These are phyloP conservation scores for Drosophila pallidifrons DNA, from an alignment of 1,140 invertebrate genomes.

Conservation along the genomic window DNA sequence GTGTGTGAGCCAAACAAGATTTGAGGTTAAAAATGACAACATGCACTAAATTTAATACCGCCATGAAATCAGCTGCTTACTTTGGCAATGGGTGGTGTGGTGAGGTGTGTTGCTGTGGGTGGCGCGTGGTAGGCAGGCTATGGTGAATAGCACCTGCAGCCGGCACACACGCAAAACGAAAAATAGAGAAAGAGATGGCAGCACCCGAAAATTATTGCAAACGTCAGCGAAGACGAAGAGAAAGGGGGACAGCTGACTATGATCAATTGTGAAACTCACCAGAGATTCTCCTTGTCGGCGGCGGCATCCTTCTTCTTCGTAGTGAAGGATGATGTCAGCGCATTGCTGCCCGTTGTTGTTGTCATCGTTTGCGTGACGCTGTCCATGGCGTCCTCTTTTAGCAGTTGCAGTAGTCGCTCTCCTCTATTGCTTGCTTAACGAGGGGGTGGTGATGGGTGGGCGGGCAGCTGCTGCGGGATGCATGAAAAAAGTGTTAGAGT, in stretches of 20 bases:
- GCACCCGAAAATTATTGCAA: slow-evolving; percentile 51
- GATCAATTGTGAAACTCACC: slow-evolving; percentile 60
- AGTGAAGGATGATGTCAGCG: slow-evolving; percentile 84
- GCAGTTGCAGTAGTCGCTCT: slow-evolving; percentile 37
- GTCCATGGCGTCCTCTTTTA: slow-evolving; percentile 69
- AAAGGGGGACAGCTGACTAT: slow-evolving; percentile 44
- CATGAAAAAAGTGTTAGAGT: slow-evolving; percentile 27
- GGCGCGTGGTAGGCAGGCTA: not conserved
- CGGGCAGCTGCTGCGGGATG: slow-evolving; percentile 45
- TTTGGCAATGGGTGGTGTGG: slow-evolving; percentile 7
- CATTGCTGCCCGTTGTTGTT: slow-evolving; percentile 70
- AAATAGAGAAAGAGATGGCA: slow-evolving; percentile 10
- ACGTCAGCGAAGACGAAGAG: slow-evolving; percentile 64
- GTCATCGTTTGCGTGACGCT: slow-evolving; percentile 74
- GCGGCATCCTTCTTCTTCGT: slow-evolving; percentile 79
- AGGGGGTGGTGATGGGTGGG: slow-evolving; percentile 9
- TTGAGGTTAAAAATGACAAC: slow-evolving; percentile 51
- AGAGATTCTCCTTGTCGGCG: slow-evolving; percentile 80
- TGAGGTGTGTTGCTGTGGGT: not conserved
- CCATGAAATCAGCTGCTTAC: slow-evolving; percentile 65
- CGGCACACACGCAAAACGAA: slow-evolving; percentile 20
- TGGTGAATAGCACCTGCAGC: slow-evolving; percentile 23
- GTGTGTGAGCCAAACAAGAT: slow-evolving; percentile 43
- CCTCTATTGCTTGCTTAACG: no score
- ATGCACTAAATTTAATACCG: slow-evolving; percentile 42